Evolutionary conservation across 2,113 vertebrate genomes (phyloP).

Genomic region (Zingel zingel): DNA sequence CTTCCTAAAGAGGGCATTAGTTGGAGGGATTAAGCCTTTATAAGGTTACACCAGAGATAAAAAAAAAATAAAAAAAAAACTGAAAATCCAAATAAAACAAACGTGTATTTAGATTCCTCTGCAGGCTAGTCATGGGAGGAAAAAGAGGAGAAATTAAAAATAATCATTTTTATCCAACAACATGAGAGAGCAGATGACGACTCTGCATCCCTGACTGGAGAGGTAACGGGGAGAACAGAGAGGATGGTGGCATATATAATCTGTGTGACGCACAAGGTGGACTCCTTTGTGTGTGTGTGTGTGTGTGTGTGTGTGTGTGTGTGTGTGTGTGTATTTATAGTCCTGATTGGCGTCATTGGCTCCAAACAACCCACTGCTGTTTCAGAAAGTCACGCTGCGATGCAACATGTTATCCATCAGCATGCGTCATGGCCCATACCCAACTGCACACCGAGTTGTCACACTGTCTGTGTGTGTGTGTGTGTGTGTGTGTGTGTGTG

Average conservation of each 20-base stretch:
- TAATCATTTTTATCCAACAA: neutral
- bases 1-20: too few relatives aligned
- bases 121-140: neutral
- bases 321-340: conserved; percentile 55
- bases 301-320: conserved; percentile 13
- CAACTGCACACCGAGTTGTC: conserved; percentile 12
- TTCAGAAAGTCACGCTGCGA: conserved; percentile 59
- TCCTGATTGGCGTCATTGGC: conserved; percentile 58
- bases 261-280: conserved; percentile 45
- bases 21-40: too few relatives aligned
- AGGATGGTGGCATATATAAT: conserved; percentile 42
- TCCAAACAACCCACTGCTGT: conserved; percentile 43
- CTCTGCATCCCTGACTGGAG: conserved; percentile 1
- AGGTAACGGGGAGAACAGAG: neutral
- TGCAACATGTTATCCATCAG: conserved; percentile 67
- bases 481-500: conserved; percentile 32
- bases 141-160: neutral
- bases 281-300: conserved; percentile 31
- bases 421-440: conserved; percentile 26
- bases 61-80: neutral
- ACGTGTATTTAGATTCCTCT: neutral
- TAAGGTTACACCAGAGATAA: too few relatives aligned
- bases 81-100: neutral
- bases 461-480: conserved; percentile 18
- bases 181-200: neutral